phyloP scores from a whole-genome alignment of 2,888 invertebrate genomes.

The Thyatira batis region DNA sequence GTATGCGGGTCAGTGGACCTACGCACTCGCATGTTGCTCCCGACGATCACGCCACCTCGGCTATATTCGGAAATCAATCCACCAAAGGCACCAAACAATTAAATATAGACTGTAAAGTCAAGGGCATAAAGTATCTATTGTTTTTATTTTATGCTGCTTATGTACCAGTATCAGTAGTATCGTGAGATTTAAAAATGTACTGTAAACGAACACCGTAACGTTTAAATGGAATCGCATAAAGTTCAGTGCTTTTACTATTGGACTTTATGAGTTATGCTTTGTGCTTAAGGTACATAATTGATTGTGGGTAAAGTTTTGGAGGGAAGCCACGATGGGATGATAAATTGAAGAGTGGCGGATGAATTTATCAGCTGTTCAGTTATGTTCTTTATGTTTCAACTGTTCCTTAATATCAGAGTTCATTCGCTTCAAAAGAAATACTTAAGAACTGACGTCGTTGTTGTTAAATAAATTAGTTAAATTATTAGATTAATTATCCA shows the following conservation, averaged over 20 bases:
- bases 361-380: conserved; percentile 31
- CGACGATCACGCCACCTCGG: conserved; percentile 69
- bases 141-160: conserved; percentile 1
- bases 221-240: conserved; percentile 17
- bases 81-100: conserved; percentile 13
- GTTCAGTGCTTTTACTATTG: background rate
- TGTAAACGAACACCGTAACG: conserved; percentile 1
- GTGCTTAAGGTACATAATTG: conserved; percentile 18
- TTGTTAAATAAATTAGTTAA: background rate
- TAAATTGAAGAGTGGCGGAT: conserved; percentile 14
- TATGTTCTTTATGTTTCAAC: conserved; percentile 17
- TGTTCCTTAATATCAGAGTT: conserved; percentile 10
- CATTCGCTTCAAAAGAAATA: background rate
- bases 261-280: background rate
- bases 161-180: too few relatives aligned
- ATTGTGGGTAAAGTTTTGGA: conserved; percentile 36
- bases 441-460: background rate
- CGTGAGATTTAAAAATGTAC: background rate
- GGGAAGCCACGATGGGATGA: conserved; percentile 38
- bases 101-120: conserved; percentile 41
- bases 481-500: background rate
- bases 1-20: conserved; percentile 68
- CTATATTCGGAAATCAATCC: conserved; percentile 47
- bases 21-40: conserved; percentile 50
- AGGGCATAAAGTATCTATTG: conserved; percentile 21